Percentiles rank a stretch among this genome's conserved stretches.
These are phyloP conservation scores for Metacarcinus magister DNA, from an alignment of 2,888 invertebrate genomes.

Conservation along the genomic window DNA sequence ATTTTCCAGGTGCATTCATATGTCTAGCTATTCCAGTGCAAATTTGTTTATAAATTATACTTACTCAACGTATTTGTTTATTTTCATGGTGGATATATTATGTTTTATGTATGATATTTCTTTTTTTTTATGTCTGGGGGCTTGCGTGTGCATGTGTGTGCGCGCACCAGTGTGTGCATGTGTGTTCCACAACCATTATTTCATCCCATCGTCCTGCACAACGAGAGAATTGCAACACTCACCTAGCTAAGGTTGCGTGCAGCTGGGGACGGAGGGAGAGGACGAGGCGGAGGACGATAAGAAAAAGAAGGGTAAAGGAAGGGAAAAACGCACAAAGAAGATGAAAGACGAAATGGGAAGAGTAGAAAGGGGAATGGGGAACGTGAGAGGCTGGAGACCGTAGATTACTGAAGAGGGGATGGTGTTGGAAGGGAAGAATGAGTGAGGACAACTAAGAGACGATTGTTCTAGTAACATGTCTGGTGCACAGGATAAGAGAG, in stretches of 20 bases:
- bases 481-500: too few relatives aligned
- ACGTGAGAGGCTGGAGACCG: too few relatives aligned
- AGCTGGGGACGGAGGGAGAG: background rate
- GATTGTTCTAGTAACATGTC: too few relatives aligned
- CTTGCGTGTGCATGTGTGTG: conserved; percentile 7
- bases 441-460: background rate
- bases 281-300: background rate
- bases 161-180: background rate
- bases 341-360: background rate
- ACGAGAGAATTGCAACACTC: background rate
- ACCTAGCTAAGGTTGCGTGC: background rate
- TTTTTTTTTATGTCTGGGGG: background rate
- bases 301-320: background rate
- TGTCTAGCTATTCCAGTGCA: background rate
- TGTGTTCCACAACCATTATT: background rate
- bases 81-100: background rate
- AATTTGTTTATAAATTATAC: background rate
- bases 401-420: too few relatives aligned
- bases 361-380: background rate
- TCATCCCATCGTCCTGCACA: background rate
- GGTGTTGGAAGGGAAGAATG: background rate
- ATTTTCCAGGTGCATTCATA: background rate
- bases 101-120: background rate
- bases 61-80: background rate
- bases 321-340: background rate